Evolutionary conservation across 2,113 vertebrate species (phyloP).

Genomic region (Festucalex cinctus): DNA sequence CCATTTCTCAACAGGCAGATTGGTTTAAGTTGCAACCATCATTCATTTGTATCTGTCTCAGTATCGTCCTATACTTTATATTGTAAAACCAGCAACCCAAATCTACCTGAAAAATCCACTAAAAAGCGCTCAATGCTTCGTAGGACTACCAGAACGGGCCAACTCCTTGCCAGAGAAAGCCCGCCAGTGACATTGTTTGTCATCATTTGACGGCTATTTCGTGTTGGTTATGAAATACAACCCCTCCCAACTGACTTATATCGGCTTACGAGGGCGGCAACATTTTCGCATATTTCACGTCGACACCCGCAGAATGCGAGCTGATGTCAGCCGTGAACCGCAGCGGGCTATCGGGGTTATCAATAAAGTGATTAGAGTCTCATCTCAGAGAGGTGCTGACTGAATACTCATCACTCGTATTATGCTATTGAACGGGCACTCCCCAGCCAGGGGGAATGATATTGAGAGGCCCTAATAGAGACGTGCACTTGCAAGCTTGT

Average conservation of each 20-base stretch:
- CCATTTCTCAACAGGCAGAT: too few relatives aligned
- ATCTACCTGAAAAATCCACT: slow-evolving; percentile 47
- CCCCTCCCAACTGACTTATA: neutral
- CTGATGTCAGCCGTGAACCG: slow-evolving; percentile 31
- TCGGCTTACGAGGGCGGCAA: neutral
- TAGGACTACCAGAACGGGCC: slow-evolving; percentile 26
- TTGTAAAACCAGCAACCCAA: slow-evolving; percentile 50
- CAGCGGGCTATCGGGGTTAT: slow-evolving; percentile 38
- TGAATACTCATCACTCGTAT: slow-evolving; percentile 41
- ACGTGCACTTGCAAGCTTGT: slow-evolving; percentile 26
- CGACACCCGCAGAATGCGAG: slow-evolving; percentile 19
- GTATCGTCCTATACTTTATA: slow-evolving; percentile 25
- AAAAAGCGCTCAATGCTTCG: slow-evolving; percentile 42
- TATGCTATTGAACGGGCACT: slow-evolving; percentile 47
- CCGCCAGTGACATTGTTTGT: slow-evolving; percentile 47
- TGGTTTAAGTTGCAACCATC: too few relatives aligned
- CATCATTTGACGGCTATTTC: slow-evolving; percentile 34
- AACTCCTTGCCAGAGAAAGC: slow-evolving; percentile 34
- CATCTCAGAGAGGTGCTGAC: slow-evolving; percentile 24
- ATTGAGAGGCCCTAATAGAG: slow-evolving; percentile 22
- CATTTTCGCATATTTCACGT: slow-evolving; percentile 18
- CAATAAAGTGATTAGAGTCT: slow-evolving; percentile 60
- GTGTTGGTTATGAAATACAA: slow-evolving; percentile 15
- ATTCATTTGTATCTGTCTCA: neutral
- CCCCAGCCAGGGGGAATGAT: slow-evolving; percentile 11